These are phyloP conservation scores for Serinus canaria DNA, from an alignment of 2,113 vertebrate genomes.

Conservation along the genomic window DNA sequence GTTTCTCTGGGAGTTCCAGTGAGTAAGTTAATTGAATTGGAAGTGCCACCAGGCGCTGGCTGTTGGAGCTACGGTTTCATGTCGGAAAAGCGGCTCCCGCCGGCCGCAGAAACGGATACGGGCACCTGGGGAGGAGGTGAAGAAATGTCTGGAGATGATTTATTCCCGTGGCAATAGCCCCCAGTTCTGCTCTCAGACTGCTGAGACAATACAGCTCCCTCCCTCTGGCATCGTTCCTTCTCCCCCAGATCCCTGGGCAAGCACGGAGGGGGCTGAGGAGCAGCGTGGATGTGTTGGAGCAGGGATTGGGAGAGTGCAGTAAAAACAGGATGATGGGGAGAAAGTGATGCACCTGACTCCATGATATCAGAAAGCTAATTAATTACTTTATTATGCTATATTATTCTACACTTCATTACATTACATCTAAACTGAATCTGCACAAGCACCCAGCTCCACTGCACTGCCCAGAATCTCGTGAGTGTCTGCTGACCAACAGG, in stretches of 20 bases:
- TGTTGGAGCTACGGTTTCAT: constrained; percentile 47
- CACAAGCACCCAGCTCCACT: too few relatives aligned
- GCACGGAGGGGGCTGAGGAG: background rate
- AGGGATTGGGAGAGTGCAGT: background rate
- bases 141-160: constrained; percentile 11
- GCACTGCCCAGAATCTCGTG: too few relatives aligned
- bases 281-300: fast-evolving
- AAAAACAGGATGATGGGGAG: too few relatives aligned
- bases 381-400: too few relatives aligned
- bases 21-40: constrained; percentile 72
- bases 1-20: constrained; percentile 66
- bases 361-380: too few relatives aligned
- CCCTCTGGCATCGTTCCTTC: background rate
- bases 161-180: background rate
- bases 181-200: background rate
- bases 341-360: too few relatives aligned
- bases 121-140: constrained; percentile 57
- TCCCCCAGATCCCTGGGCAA: background rate
- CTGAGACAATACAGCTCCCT: background rate
- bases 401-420: too few relatives aligned
- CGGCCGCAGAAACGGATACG: constrained; percentile 50
- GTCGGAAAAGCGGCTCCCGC: constrained; percentile 24
- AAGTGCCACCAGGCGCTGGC: constrained; percentile 37
- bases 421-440: too few relatives aligned
- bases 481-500: too few relatives aligned